Evolutionary conservation across 2,113 vertebrate genomes (phyloP), one percentile per base, ranked within the genome.

Genomic region (Cochlearius cochlearius): DNA sequence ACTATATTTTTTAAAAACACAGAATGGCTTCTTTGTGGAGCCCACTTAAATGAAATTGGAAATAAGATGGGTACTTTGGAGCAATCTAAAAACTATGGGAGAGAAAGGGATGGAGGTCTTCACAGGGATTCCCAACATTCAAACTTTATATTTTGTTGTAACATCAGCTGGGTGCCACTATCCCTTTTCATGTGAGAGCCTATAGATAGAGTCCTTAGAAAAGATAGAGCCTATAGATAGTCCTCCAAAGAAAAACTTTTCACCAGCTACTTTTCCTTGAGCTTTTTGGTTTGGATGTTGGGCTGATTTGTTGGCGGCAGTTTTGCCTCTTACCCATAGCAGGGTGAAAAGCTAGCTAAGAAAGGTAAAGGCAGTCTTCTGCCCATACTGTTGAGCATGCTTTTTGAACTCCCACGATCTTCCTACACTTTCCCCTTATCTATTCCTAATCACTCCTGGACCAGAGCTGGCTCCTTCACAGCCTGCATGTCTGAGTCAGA

Each of bases 221-320:
- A 13, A 41, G 41, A 43, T 15, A 75, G 9, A 64, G 0, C 45
- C 27, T 59, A 17, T 11, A 47, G 29, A 32, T 8, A 34, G 5
- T 49, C 38, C 71, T 78, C 11, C 34, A 50, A 67, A 84, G 23
- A 50, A 26, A 83, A 73, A 8, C 11, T 52, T 55, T 38, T 55
- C 21, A 34, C 3, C 23, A 41, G 3, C 5, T 88, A 23, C 7
- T 38, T 26, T 73, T 86, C 82, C 52, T 60, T 9, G 9, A 67
- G 3, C 11, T 45, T 63, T 53, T 60, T 55, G 2, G 2, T 53
- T 80, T 50, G 12, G 13, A 7, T 45, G 15, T 92, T 43, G n/a
- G 2, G 5, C 39, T 71, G 11, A 4, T 78, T 80, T 55, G 18
- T 14, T 62, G 36, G 11, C n/a, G 7, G 0, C 0, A 29, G 39